Percentiles rank a stretch among this genome's conserved stretches.
phyloP scores from a whole-genome alignment of 2,797 vertebrate genomes.

The Chromobotia macracanthus region DNA sequence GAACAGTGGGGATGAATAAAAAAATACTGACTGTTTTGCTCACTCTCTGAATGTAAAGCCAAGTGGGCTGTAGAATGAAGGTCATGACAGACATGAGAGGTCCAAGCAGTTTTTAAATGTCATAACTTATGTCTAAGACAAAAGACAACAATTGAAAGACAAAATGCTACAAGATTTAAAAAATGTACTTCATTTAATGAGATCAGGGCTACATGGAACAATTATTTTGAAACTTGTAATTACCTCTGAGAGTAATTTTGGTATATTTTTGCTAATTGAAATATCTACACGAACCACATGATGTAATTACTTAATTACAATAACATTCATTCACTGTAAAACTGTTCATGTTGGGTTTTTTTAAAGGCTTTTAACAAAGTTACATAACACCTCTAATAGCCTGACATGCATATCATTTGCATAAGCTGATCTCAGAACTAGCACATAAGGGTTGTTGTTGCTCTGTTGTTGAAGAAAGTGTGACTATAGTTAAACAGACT shows the following conservation, averaged over 20 bases:
- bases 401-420: neutral
- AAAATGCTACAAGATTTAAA: neutral
- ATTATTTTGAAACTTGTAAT: neutral
- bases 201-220: neutral
- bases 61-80: neutral
- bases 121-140: too few relatives aligned
- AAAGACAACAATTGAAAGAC: neutral
- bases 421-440: neutral
- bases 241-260: neutral
- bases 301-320: neutral
- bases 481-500: neutral
- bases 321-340: neutral
- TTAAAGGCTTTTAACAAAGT: neutral
- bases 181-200: neutral
- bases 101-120: neutral
- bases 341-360: neutral
- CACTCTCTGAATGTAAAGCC: neutral
- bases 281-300: neutral
- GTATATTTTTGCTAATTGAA: neutral
- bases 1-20: constrained; percentile 43
- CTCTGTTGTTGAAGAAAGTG: neutral
- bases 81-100: neutral
- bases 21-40: neutral
- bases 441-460: neutral
- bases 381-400: neutral